Conservation (phyloP, 2,113 vertebrate genomes). For the Plotosus lineatus region DNA sequence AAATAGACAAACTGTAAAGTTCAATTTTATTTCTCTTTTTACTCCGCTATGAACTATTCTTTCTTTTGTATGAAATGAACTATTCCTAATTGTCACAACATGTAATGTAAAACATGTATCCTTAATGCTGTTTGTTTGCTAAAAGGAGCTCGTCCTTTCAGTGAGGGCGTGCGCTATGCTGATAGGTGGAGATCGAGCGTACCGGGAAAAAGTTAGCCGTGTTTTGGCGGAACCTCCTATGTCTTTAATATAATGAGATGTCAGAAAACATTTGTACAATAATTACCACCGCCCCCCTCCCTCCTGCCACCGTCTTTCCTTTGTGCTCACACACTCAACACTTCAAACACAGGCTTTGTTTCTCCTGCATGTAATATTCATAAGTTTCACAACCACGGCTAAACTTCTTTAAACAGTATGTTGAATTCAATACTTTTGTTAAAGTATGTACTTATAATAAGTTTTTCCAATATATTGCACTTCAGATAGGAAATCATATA, state of each 20-base stretch:
- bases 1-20: not conserved
- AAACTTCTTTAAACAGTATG: constrained; percentile 66
- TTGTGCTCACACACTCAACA: constrained; percentile 64
- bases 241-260: constrained; percentile 70
- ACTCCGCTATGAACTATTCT: too few species aligned
- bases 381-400: constrained; percentile 69
- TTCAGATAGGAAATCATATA: constrained; percentile 36
- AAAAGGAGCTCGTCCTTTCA: constrained; percentile 60
- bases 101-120: not conserved
- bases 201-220: constrained; percentile 67
- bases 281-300: constrained; percentile 70
- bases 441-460: constrained; percentile 64
- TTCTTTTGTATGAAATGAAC: not conserved
- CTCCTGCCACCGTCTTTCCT: constrained; percentile 56
- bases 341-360: constrained; percentile 68
- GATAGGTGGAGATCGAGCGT: constrained; percentile 66
- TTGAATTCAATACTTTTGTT: constrained; percentile 66
- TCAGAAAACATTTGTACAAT: constrained; percentile 70
- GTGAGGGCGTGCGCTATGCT: constrained; percentile 62
- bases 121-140: constrained; percentile 50
- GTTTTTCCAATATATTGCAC: constrained; percentile 61
- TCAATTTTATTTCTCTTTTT: too few species aligned
- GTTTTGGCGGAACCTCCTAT: constrained; percentile 72
- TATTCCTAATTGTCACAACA: constrained; percentile 27
- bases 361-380: constrained; percentile 73